A percentile compares a stretch with the other conserved stretches of the same genome.
phyloP scores from a whole-genome alignment of 30 jellyfish, hydroid and myxozoan genomes.

The Rhopilema esculentum region DNA sequence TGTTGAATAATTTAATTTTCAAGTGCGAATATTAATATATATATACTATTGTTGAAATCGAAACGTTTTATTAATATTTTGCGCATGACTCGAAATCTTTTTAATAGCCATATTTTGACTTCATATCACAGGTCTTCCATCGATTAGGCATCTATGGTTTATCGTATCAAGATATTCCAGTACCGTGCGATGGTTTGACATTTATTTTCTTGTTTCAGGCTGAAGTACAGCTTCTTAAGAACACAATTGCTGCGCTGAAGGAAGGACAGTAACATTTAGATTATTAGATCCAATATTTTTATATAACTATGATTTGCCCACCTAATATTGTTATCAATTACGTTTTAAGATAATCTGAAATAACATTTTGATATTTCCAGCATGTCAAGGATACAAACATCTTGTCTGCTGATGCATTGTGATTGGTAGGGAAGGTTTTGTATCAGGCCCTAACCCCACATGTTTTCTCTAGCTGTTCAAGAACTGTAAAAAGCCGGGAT shows the following conservation, averaged over 20 bases:
- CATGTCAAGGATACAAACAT: background rate
- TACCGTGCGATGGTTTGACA: too few relatives aligned
- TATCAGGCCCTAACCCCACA: background rate
- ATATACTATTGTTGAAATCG: too few relatives aligned
- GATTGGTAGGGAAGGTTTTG: background rate
- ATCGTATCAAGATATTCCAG: too few relatives aligned
- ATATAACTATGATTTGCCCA: slow-evolving; percentile 2
- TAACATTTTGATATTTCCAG: background rate
- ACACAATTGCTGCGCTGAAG: slow-evolving; percentile 66
- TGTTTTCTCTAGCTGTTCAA: too few relatives aligned
- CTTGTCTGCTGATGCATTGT: background rate
- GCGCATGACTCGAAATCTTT: too few relatives aligned
- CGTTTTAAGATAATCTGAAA: background rate
- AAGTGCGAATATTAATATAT: too few relatives aligned
- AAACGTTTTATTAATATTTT: too few relatives aligned
- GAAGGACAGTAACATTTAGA: slow-evolving; percentile 48
- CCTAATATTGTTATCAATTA: background rate
- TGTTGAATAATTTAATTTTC: too few relatives aligned
- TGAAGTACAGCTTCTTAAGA: slow-evolving; percentile 72
- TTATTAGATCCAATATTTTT: slow-evolving; percentile 25
- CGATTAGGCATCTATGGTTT: too few relatives aligned
- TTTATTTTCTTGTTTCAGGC: slow-evolving; percentile 44
- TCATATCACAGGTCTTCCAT: too few relatives aligned
- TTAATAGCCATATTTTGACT: too few relatives aligned
- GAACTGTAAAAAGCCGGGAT: too few relatives aligned